phyloP scores from a whole-genome alignment of 2,888 invertebrate species.

The Eristalis tenax region DNA sequence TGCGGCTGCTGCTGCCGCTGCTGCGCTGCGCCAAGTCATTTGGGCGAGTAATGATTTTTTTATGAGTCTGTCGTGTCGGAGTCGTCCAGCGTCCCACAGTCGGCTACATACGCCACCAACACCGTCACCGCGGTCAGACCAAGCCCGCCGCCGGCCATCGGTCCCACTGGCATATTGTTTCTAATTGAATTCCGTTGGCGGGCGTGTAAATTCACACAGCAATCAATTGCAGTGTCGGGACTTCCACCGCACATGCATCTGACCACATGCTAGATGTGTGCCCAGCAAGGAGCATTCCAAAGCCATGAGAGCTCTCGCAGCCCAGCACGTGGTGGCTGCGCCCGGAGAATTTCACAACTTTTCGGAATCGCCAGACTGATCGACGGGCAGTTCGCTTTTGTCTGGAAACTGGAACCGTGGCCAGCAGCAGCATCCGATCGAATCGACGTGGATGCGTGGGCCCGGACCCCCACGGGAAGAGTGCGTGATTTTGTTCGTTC shows the following conservation, averaged over 20 bases:
- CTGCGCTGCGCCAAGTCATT: slow-evolving; percentile 31
- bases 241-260: slow-evolving; percentile 53
- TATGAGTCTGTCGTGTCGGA: slow-evolving; percentile 46
- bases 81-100: slow-evolving; percentile 33
- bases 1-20: not conserved
- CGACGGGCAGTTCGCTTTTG: slow-evolving; percentile 48
- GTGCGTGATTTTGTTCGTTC: slow-evolving; percentile 37
- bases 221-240: slow-evolving; percentile 55
- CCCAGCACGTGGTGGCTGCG: slow-evolving; percentile 51
- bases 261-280: slow-evolving; percentile 39
- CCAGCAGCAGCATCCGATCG: slow-evolving; percentile 46
- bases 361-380: slow-evolving; percentile 58
- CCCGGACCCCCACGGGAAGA: not conserved
- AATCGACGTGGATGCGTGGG: slow-evolving; percentile 47
- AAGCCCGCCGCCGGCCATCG: slow-evolving; percentile 32
- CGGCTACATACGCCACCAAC: not conserved
- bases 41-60: slow-evolving; percentile 58
- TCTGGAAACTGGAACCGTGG: slow-evolving; percentile 20
- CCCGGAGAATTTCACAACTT: slow-evolving; percentile 45
- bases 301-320: slow-evolving; percentile 49
- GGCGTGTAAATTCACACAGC: slow-evolving; percentile 69
- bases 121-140: slow-evolving; percentile 5
- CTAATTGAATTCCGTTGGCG: slow-evolving; percentile 71
- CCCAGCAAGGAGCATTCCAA: slow-evolving; percentile 49
- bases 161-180: slow-evolving; percentile 62